Evolutionary conservation across 2,888 invertebrate genomes (phyloP), one percentile per base, ranked within the genome.

Genomic region (Anodontia alba): DNA sequence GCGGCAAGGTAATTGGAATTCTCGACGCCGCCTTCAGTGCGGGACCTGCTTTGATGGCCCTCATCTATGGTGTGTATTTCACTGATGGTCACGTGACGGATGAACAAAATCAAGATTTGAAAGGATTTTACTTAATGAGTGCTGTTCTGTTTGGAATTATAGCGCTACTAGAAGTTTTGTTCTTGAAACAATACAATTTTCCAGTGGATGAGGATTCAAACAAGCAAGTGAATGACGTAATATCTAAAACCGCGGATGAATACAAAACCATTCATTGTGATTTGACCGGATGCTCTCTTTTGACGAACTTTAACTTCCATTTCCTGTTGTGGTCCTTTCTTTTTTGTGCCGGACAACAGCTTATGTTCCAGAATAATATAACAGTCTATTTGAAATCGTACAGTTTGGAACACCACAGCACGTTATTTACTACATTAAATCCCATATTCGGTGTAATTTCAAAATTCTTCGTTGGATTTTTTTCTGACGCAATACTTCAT

Each of bases 11-110:
- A 1, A 84, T 91, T 1, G 90, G 90, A 0, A 62, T 91, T 1
- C 78, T 91, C 29, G 90, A 91, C 67, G 90, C 88, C n/a, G 84
- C 83, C 20, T 91, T 90, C 82, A 90, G 90, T 71, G 90, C 84
- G 0, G 91, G 91, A 0, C 90, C 91, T 1, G 89, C 90, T 10
- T 72, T 91, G 8, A 83, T 90, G 70, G 83, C 90, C 0, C 80
- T 88, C 10, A 43, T 91, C 0, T 91, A 91, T 71, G 90, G 90
- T 10, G 70, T 78, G 10, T 26, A 79, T 33, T 91, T 91, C 74
- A 81, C 75, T 10, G 72, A 84, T 5, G 89, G 88, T 0, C 90
- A 90, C 75, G 80, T 57, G 8, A 76, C 67, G 0, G 90, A 90
- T 77, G 88, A 89, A 78, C 78, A 90, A 72, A 85, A 90, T 57